Evolutionary conservation across 2,888 invertebrate species (phyloP), one percentile per base, ranked within the genome.

Genomic region (Patella depressa): DNA sequence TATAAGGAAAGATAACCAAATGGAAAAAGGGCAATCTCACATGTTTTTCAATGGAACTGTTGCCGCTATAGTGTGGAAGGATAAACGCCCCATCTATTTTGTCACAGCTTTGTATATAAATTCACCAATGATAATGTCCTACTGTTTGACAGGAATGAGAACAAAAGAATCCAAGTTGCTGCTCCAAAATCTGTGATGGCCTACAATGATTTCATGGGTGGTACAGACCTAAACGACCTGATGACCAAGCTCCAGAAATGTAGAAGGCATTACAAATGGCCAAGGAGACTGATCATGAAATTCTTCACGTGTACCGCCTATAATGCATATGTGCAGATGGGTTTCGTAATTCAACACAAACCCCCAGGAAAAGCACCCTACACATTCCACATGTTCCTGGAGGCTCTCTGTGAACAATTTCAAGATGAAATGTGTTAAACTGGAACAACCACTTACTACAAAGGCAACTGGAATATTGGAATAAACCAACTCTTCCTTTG

Each of bases 161-260:
- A 77, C 69, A 53, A 57, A 34, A 72, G 73, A 53, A 69, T 71
- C 24, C 55, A 55, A 11, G 76, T 73, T 70, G n/a, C 65, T 17
- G 54, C 57, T 54, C 80, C 80, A 65, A 72, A 75, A 72, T n/a
- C 77, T 53, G 73, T 80, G 34, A 76, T 9, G 57, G 65, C 69
- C 29, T 81, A 77, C 75, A 81, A 80, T 71, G 53, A 29, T 15
- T 77, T 69, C 59, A 81, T 80, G 80, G 80, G 80, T 53, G 80
- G 80, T 29, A 75, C 72, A 24, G 79, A 80, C 65, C 69, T 73
- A 4, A 81, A 80, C 55, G 74, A 77, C 70, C 65, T 19, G 19
- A 65, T 65, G 65, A 65, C 65, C 0, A 65, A 24, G 24, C 65
- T 65, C 0, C 65, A 65, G 24, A 65, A 65, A 65, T 65, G 65